Evolutionary conservation across 2,113 vertebrate species (phyloP), one percentile per base, ranked within the genome.

Genomic region (Pycnonotus jocosus): DNA sequence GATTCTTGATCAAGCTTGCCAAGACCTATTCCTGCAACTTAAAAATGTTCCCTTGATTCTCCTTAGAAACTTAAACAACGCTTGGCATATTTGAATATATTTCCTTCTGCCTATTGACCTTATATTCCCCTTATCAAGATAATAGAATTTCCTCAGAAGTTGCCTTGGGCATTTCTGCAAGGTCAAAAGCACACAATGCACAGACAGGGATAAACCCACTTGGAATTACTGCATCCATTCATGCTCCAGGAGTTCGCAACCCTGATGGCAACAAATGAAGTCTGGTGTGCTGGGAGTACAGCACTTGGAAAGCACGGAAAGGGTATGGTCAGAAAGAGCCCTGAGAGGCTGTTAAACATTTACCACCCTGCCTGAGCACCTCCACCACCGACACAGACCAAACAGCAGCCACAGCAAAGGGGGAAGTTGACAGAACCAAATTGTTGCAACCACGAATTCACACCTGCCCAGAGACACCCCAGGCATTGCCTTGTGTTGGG

Each of bases 81-180:
- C 14, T 61, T 24, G 44, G 6, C 57, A 12, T 48, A 93, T 94
- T 2, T 87, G 56, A 88, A 71, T 61, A 28, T 15, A 73, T 64
- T 93, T 81, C 31, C 80, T 89, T 45, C 74, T 93, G 74, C 47
- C 40, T 87, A 54, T 50, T 82, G 83, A 81, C 42, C 62, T 87
- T 53, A 50, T 12, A 38, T 33, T 79, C 82, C 54, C 71, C 51
- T 72, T 54, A 91, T 44, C 57, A 66, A 90, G 87, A 88, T 35
- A 88, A 95, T 0, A 37, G 21, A 24, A 42, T 56, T 81, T 48
- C 35, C 85, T 93, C 19, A 37, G 71, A 48, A 78, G 58, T n/a
- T 89, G 86, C 86, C 47, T 62, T 17, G 47, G 64, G 85, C 57
- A 38, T 77, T 95, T 83, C 64, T 83, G 47, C 92, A 92, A 94